Conservation (phyloP, 2,113 vertebrate genomes). For the Xenopus laevis region DNA sequence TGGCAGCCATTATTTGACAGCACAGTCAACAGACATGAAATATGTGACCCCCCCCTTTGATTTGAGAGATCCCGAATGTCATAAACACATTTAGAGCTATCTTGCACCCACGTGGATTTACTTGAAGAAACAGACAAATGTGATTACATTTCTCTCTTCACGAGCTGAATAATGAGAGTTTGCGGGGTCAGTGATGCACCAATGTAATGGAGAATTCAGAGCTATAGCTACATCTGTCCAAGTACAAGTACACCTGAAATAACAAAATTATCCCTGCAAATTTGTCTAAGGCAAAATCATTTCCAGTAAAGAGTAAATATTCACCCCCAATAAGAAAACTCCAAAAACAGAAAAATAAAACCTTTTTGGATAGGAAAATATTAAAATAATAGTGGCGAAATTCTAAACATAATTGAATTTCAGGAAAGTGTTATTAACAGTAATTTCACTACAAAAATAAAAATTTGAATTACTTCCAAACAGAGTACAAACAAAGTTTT, state of each 20-base stretch:
- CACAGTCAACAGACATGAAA: too few relatives aligned
- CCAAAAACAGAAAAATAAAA: slow-evolving; percentile 82
- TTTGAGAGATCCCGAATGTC: background rate
- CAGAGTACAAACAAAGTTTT: too few relatives aligned
- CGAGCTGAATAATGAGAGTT: slow-evolving; percentile 74
- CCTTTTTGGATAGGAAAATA: slow-evolving; percentile 74
- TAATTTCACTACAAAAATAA: slow-evolving; percentile 21
- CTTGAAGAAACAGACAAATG: background rate
- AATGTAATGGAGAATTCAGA: slow-evolving; percentile 79
- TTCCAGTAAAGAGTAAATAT: slow-evolving; percentile 86
- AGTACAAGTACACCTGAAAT: slow-evolving; percentile 95
- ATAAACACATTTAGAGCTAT: background rate
- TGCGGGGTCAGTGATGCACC: slow-evolving; percentile 74
- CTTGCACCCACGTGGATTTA: background rate
- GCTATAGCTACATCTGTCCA: slow-evolving; percentile 80
- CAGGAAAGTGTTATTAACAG: slow-evolving; percentile 68
- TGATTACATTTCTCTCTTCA: slow-evolving; percentile 56
- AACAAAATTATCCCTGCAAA: slow-evolving; percentile 83
- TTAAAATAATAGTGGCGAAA: slow-evolving; percentile 72
- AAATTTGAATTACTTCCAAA: too few relatives aligned
- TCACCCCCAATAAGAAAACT: slow-evolving; percentile 76
- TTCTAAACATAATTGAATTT: slow-evolving; percentile 65
- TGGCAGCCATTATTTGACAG: too few relatives aligned
- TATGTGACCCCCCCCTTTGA: background rate
- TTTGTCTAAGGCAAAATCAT: slow-evolving; percentile 76